phyloP scores from a whole-genome alignment of 1,140 invertebrate species.

The Cydia amplana region DNA sequence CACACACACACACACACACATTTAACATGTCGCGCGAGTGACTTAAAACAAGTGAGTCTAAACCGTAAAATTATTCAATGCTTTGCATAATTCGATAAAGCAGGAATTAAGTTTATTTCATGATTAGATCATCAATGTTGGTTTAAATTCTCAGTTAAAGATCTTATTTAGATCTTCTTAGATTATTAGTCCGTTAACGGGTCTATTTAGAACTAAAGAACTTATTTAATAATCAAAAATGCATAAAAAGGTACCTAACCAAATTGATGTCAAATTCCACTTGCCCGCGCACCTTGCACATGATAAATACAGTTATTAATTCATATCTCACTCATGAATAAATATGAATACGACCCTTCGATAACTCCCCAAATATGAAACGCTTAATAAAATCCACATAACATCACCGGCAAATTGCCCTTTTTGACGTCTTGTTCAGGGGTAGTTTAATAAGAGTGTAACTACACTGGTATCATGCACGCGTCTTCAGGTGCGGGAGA shows the following conservation, averaged over 20 bases:
- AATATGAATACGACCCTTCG: constrained; percentile 33
- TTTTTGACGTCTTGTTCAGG: constrained; percentile 73
- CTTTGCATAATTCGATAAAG: too few relatives aligned
- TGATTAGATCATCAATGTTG: too few relatives aligned
- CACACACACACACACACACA: too few relatives aligned
- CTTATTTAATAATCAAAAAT: neutral
- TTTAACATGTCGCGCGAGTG: too few relatives aligned
- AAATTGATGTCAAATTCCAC: constrained; percentile 14
- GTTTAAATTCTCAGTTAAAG: too few relatives aligned
- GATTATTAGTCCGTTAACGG: too few relatives aligned
- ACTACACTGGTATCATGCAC: constrained; percentile 15
- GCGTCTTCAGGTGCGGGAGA: constrained; percentile 37
- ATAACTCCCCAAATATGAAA: constrained; percentile 64
- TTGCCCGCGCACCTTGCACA: constrained; percentile 14
- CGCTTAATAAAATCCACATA: constrained; percentile 69
- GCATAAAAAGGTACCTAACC: neutral
- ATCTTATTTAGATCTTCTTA: too few relatives aligned
- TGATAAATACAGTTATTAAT: constrained; percentile 30
- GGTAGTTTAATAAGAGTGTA: constrained; percentile 17
- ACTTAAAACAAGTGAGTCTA: too few relatives aligned
- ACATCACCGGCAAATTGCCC: constrained; percentile 64
- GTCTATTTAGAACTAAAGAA: too few relatives aligned
- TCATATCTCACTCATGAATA: constrained; percentile 31
- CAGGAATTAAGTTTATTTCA: too few relatives aligned
- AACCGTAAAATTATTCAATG: too few relatives aligned